Conservation (phyloP, 2,113 vertebrate species). For the Paramisgurnus dabryanus region DNA sequence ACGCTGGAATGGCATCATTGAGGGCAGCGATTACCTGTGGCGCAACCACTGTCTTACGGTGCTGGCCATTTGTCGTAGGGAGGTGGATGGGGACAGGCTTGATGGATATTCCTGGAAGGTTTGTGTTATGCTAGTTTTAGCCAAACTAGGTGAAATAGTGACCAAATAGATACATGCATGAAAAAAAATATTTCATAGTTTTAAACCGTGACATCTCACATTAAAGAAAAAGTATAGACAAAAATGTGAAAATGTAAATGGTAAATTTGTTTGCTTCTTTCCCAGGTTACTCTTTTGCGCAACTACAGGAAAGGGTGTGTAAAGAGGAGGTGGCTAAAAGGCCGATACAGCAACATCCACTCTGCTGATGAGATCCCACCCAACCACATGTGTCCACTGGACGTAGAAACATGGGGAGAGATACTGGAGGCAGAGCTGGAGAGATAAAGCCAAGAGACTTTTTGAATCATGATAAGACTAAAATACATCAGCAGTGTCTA, state of each 20-base stretch:
- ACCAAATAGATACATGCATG: too few species aligned
- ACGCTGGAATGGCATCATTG: conserved; percentile 78
- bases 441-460: conserved; percentile 65
- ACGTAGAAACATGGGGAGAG: conserved; percentile 86
- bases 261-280: background rate
- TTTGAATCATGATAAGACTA: background rate
- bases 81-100: conserved; percentile 78
- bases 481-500: background rate
- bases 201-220: too few species aligned
- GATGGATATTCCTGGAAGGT: conserved; percentile 87
- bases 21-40: conserved; percentile 79
- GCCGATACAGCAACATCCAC: conserved; percentile 81
- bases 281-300: conserved; percentile 78
- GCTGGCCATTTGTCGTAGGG: conserved; percentile 75
- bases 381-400: conserved; percentile 81
- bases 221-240: too few species aligned
- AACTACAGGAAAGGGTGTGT: conserved; percentile 85
- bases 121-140: conserved; percentile 23
- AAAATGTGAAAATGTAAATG: background rate
- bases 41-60: conserved; percentile 76
- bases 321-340: conserved; percentile 85
- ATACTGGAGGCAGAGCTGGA: conserved; percentile 90
- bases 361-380: conserved; percentile 75
- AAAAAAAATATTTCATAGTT: too few species aligned
- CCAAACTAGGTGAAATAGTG: too few species aligned